These are phyloP conservation scores for Lamproptera curius DNA, from an alignment of 2,888 invertebrate genomes.

Conservation along the genomic window DNA sequence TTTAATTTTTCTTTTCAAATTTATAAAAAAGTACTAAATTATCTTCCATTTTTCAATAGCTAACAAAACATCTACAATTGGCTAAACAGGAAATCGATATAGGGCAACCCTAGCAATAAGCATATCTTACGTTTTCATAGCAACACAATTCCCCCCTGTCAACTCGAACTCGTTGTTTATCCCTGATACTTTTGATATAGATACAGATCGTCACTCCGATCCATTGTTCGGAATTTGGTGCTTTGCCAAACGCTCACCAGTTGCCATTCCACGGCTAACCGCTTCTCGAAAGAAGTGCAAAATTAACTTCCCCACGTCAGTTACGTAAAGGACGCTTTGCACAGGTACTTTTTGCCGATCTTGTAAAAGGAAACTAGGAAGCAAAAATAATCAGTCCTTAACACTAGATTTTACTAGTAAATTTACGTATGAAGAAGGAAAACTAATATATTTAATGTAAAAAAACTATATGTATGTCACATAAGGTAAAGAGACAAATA, in stretches of 20 bases:
- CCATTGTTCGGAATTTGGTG: slow-evolving; percentile 19
- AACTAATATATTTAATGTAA: no score
- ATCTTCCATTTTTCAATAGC: no score
- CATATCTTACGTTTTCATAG: slow-evolving; percentile 15
- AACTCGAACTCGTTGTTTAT: slow-evolving; percentile 18
- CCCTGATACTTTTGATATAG: no score
- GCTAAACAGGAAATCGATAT: no score
- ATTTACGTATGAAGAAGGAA: no score
- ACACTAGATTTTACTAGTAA: no score
- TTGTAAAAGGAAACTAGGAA: no score
- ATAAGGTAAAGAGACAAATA: background rate
- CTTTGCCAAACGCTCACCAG: slow-evolving; percentile 12
- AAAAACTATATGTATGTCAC: no score
- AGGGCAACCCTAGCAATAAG: slow-evolving; percentile 13
- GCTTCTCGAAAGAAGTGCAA: slow-evolving; percentile 6
- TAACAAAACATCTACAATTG: no score
- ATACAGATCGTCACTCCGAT: slow-evolving; percentile 16
- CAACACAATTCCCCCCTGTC: slow-evolving; percentile 18
- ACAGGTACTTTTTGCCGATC: background rate
- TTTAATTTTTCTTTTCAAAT: no score
- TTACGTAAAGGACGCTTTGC: background rate
- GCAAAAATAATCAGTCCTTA: no score
- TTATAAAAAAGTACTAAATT: no score
- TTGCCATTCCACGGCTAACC: slow-evolving; percentile 11
- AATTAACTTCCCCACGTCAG: slow-evolving; percentile 7